Evolutionary conservation across 2,888 invertebrate genomes (phyloP).

Genomic region (Cremastinae sp.): DNA sequence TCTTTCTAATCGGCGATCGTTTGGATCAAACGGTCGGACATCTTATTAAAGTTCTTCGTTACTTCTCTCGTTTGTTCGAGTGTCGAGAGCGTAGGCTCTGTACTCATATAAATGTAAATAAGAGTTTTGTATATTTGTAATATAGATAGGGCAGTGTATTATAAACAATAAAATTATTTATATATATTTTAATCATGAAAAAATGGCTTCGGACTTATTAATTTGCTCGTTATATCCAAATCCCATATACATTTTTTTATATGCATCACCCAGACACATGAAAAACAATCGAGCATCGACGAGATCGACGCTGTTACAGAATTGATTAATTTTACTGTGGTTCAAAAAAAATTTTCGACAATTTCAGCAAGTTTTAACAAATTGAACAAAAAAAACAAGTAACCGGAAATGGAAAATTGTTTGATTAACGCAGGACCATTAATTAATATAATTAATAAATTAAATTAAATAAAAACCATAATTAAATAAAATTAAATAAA

Average conservation of each 20-base stretch:
- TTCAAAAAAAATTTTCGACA: too few species aligned
- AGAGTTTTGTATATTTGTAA: slow-evolving; percentile 77
- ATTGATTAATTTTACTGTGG: too few species aligned
- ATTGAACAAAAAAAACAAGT: too few species aligned
- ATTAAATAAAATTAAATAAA: too few species aligned
- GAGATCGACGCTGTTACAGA: too few species aligned
- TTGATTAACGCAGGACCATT: too few species aligned
- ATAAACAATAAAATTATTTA: slow-evolving; percentile 77
- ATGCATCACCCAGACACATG: too few species aligned
- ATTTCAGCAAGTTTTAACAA: too few species aligned
- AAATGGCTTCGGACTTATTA: slow-evolving; percentile 36
- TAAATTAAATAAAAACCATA: too few species aligned
- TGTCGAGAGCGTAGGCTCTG: slow-evolving; percentile 62
- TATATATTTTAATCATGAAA: slow-evolving; percentile 75
- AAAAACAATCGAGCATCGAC: too few species aligned
- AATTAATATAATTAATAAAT: too few species aligned
- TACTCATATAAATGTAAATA: slow-evolving; percentile 71
- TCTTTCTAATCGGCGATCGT: slow-evolving; percentile 73
- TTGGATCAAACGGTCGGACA: slow-evolving; percentile 66
- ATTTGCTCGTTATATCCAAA: slow-evolving; percentile 14
- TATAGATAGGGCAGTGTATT: slow-evolving; percentile 77
- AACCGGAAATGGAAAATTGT: too few species aligned
- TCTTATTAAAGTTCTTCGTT: slow-evolving; percentile 69
- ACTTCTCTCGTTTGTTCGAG: slow-evolving; percentile 70
- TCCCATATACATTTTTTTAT: not conserved